A percentile compares a stretch with the other conserved stretches of the same genome.
Evolutionary conservation across 1,140 invertebrate species (phyloP).

Genomic region (Tetraneura akinire): DNA sequence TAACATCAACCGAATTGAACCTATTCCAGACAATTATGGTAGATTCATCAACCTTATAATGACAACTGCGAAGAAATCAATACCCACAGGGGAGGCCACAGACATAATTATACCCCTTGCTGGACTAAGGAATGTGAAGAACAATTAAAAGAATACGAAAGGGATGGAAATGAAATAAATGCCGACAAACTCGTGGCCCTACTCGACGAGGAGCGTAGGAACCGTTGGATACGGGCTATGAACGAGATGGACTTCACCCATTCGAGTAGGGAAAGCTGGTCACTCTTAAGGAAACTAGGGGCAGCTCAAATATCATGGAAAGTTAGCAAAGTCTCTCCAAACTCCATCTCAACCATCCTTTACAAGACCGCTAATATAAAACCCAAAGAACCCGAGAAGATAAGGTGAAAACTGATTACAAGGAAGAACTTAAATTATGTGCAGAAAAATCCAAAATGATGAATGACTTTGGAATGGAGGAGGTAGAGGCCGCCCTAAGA

Average conservation of each 20-base stretch:
- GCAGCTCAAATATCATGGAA: neutral
- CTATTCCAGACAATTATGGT: too few species aligned
- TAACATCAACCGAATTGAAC: too few species aligned
- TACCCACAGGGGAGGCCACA: too few species aligned
- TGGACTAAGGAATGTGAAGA: too few species aligned
- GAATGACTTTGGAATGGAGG: neutral
- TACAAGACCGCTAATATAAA: neutral
- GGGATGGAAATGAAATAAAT: neutral
- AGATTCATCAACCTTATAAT: too few species aligned
- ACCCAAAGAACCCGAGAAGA: neutral
- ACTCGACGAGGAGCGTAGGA: neutral
- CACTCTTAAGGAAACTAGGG: neutral
- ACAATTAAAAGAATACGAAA: too few species aligned
- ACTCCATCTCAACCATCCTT: neutral
- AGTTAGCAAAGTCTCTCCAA: neutral
- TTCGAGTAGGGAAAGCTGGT: neutral
- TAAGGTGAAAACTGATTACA: neutral
- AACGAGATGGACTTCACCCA: neutral
- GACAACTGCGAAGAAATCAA: too few species aligned
- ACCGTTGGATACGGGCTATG: neutral
- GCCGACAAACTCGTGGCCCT: neutral
- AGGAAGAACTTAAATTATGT: neutral
- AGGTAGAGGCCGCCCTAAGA: neutral
- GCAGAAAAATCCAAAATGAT: neutral
- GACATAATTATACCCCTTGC: too few species aligned